These are phyloP conservation scores for Muscidifurax raptorellus DNA, from an alignment of 1,140 invertebrate species.

Conservation along the genomic window DNA sequence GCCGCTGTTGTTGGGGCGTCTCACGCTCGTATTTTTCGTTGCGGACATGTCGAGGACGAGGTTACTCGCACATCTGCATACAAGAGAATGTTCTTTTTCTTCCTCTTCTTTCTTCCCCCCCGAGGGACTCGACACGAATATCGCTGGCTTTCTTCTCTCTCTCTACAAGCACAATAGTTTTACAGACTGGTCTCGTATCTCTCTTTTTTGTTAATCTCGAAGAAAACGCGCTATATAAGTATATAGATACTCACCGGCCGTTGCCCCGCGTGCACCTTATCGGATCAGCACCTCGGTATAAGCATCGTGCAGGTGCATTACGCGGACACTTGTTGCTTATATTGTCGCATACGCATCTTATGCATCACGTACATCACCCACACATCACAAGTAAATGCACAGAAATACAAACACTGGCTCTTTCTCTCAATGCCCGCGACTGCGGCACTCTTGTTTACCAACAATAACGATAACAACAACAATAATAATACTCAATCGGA, in stretches of 20 bases:
- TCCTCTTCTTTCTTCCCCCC: neutral
- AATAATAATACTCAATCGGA: neutral
- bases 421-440: neutral
- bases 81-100: neutral
- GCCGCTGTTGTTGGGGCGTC: constrained; percentile 12
- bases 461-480: too few species aligned
- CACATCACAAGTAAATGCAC: neutral
- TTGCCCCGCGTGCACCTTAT: neutral
- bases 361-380: neutral
- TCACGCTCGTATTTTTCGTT: constrained; percentile 15
- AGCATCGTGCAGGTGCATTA: neutral
- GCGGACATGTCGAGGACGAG: constrained; percentile 22
- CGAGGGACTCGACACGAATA: neutral
- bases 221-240: constrained; percentile 1
- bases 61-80: neutral
- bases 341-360: neutral
- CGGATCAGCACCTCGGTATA: neutral
- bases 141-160: neutral
- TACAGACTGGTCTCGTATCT: neutral
- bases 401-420: constrained; percentile 2
- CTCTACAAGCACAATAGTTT: neutral
- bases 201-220: neutral
- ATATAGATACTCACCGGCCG: neutral
- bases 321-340: neutral
- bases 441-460: neutral